Conservation (phyloP, 2,113 vertebrate genomes). For the Hoplias malabaricus region DNA sequence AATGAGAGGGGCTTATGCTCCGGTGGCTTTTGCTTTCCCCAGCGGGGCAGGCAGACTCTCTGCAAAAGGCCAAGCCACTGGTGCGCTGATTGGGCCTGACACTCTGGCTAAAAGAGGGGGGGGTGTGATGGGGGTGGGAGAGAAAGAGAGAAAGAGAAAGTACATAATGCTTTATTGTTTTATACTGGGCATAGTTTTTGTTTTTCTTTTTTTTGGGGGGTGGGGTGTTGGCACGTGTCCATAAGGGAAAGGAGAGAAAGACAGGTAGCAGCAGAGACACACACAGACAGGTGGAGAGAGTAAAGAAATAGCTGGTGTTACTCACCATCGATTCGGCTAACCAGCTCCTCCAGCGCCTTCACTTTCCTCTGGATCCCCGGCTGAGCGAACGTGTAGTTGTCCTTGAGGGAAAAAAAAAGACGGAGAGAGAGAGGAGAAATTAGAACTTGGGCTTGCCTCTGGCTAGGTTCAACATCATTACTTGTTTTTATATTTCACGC, state of each 20-base stretch:
- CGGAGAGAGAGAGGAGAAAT: slow-evolving; percentile 10
- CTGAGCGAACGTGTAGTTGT: slow-evolving; percentile 98
- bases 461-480: slow-evolving; percentile 41
- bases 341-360: slow-evolving; percentile 90
- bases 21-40: slow-evolving; percentile 53
- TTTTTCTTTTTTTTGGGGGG: too few species aligned
- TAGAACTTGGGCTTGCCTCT: not conserved
- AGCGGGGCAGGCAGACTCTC: slow-evolving; percentile 41
- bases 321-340: slow-evolving; percentile 97
- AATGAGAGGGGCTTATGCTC: slow-evolving; percentile 62
- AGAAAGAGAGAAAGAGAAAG: not conserved
- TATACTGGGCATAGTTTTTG: too few species aligned
- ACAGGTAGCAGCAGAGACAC: not conserved
- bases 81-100: slow-evolving; percentile 47
- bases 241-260: not conserved
- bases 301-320: slow-evolving; percentile 33
- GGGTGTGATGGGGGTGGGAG: not conserved
- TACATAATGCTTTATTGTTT: too few species aligned
- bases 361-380: slow-evolving; percentile 98
- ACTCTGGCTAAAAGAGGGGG: slow-evolving; percentile 29
- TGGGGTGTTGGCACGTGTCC: not conserved
- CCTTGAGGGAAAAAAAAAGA: slow-evolving; percentile 74
- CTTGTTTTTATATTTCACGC: not conserved
- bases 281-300: slow-evolving; percentile 23
- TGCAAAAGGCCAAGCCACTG: slow-evolving; percentile 49